phyloP scores from a whole-genome alignment of 53 echinoderm and acorn worm genomes.

The Arbacia lixula region DNA sequence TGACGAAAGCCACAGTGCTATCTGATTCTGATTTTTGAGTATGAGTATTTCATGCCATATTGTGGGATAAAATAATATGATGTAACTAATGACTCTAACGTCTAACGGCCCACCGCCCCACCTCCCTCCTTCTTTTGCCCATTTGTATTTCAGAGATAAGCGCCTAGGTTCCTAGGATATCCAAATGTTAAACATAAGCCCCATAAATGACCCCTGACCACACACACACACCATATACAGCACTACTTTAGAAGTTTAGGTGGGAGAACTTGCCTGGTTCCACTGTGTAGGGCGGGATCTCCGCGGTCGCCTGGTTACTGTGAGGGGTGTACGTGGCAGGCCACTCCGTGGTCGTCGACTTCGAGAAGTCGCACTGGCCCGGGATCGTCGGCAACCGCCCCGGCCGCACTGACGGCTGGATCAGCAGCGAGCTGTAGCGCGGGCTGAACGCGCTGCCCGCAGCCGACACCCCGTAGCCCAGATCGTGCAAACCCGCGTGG shows the following conservation, averaged over 20 bases:
- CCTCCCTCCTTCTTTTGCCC: too few relatives aligned
- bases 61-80: too few relatives aligned
- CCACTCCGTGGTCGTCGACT: slow-evolving; percentile 64
- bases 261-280: slow-evolving; percentile 76
- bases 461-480: slow-evolving; percentile 81
- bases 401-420: slow-evolving; percentile 88
- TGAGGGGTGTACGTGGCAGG: slow-evolving; percentile 62
- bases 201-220: too few relatives aligned
- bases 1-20: too few relatives aligned
- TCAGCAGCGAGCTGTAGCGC: slow-evolving; percentile 89
- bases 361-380: slow-evolving; percentile 87
- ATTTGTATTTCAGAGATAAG: too few relatives aligned
- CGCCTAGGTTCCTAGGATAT: too few relatives aligned
- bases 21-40: too few relatives aligned
- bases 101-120: too few relatives aligned
- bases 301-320: slow-evolving; percentile 58
- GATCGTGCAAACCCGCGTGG: slow-evolving; percentile 76
- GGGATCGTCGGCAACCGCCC: slow-evolving; percentile 74
- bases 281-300: slow-evolving; percentile 66
- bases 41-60: too few relatives aligned
- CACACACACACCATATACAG: too few relatives aligned
- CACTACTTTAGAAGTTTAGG: not conserved
- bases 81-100: too few relatives aligned
- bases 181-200: too few relatives aligned
- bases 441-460: slow-evolving; percentile 89